phyloP scores from a whole-genome alignment of 2,797 vertebrate species.

The Hoplostethus mediterraneus region DNA sequence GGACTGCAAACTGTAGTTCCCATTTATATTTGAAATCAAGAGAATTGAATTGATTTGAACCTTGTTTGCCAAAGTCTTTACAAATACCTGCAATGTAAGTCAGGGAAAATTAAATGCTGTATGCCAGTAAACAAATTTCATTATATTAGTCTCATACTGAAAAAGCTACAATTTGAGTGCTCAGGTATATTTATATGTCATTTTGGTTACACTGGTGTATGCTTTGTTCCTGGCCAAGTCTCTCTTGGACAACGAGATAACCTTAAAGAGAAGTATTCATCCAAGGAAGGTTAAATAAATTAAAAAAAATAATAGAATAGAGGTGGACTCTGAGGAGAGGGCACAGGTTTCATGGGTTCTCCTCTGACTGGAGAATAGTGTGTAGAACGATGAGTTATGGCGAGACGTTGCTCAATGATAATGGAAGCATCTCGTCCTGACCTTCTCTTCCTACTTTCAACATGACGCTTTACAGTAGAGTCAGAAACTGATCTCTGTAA shows the following conservation, averaged over 20 bases:
- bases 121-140: no score
- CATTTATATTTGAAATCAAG: no score
- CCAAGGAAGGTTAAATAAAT: not conserved
- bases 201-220: no score
- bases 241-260: no score
- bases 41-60: no score
- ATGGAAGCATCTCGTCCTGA: constrained; percentile 38
- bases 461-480: constrained; percentile 25
- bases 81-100: not conserved
- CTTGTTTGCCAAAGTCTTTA: not conserved
- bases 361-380: not conserved
- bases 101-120: no score
- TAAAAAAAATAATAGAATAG: not conserved
- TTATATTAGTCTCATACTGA: no score
- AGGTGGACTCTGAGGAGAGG: not conserved
- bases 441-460: constrained; percentile 47
- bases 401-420: constrained; percentile 19
- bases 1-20: not conserved
- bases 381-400: not conserved
- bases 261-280: not conserved
- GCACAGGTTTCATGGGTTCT: not conserved
- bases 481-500: constrained; percentile 67
- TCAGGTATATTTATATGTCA: no score
- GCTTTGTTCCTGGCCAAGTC: no score
- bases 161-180: no score